Evolutionary conservation across 2,113 vertebrate species (phyloP).

Genomic region (Podocnemis expansa): DNA sequence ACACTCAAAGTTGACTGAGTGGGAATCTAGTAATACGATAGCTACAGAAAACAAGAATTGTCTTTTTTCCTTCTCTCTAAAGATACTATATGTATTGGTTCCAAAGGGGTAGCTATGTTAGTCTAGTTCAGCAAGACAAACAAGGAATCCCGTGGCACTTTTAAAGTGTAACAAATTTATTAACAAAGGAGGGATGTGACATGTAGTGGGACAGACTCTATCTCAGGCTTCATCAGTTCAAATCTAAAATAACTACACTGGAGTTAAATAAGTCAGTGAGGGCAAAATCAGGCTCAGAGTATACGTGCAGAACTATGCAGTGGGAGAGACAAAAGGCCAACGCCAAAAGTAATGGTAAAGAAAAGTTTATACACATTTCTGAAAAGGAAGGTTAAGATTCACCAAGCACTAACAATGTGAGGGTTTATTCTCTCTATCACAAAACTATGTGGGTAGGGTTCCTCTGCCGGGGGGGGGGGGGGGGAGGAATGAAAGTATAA

Average conservation of each 20-base stretch:
- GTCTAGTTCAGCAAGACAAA: too few species aligned
- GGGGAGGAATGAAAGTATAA: neutral
- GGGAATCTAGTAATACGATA: too few species aligned
- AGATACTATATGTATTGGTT: constrained; percentile 13
- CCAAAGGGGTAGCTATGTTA: too few species aligned
- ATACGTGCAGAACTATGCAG: neutral
- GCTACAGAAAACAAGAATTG: neutral
- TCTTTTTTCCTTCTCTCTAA: neutral
- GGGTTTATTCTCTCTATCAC: neutral
- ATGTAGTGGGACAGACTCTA: neutral
- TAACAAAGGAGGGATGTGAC: too few species aligned
- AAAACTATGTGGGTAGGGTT: neutral
- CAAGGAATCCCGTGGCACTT: too few species aligned
- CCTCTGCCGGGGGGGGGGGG: too few species aligned
- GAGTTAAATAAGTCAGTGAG: neutral
- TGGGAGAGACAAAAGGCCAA: neutral
- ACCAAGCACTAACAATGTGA: neutral
- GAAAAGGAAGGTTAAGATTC: neutral
- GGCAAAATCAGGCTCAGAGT: neutral
- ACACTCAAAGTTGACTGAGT: too few species aligned
- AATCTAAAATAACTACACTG: neutral
- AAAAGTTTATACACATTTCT: neutral
- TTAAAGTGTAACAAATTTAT: too few species aligned
- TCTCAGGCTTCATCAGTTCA: neutral
- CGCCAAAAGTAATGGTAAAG: neutral